Evolutionary conservation across 2,797 vertebrate genomes (phyloP), one percentile per base, ranked within the genome.

Genomic region (Bradypodion ventrale): DNA sequence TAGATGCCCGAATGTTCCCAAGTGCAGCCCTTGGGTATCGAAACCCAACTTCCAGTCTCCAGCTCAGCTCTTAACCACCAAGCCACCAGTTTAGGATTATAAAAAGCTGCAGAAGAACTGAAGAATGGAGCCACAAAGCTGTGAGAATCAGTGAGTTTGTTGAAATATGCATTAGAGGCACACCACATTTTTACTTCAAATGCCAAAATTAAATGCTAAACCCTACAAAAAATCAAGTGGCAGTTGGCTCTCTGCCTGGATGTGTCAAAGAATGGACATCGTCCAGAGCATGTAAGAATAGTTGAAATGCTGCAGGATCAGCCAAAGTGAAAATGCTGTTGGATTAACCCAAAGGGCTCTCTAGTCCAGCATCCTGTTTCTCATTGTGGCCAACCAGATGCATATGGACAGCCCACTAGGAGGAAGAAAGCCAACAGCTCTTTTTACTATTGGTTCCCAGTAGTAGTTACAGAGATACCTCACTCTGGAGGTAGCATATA

Each of bases 131-230:
- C 23, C 63, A 52, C 52, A 80, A 37, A 35, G 21, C 63, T 80
- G 44, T 49, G 68, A 80, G 42, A 49, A 68, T 68, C 62, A 16
- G 21, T 49, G 82, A 60, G 0, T 15, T 75, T 77, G 87, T 83
- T 84, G 72, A 93, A 91, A 93, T 90, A 93, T 83, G 92, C 76
- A 87, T 69, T 56, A n/a, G 10, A 80, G 79, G 65, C 63, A 88
- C 80, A 88, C 84, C 76, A 79, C 2, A 75, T 85, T 69, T 87
- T 32, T 2, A 42, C 23, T 63, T 44, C 49, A 89, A 82, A 88
- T 73, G 68, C 37, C 68, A 16, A 79, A 82, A 89, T 92, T 87
- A 93, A 92, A 92, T 85, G 88, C 94, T 92, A 75, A 86, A 87
- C 42, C 49, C 46, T 85, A 42, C 72, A 88, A 81, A 32, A 91